Percentiles rank a stretch among this genome's conserved stretches.
Evolutionary conservation across 2,113 vertebrate genomes (phyloP).

Genomic region (Neogale vison): DNA sequence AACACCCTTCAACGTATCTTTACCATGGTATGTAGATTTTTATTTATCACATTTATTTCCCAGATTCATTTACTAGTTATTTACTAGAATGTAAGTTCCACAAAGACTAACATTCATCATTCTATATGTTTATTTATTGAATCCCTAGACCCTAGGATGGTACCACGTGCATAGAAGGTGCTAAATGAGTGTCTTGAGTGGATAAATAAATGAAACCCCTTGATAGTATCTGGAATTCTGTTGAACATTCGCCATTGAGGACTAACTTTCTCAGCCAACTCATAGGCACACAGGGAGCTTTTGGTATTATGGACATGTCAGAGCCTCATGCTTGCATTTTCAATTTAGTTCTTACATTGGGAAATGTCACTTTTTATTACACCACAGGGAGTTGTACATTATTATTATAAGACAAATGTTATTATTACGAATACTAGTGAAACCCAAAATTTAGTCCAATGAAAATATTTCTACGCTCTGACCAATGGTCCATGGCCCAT

Average conservation of each 20-base stretch:
- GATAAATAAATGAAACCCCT: neutral
- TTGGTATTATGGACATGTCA: neutral
- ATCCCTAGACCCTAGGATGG: neutral
- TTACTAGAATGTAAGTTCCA: neutral
- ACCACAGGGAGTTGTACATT: neutral
- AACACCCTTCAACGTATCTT: neutral
- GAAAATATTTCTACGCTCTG: slow-evolving; percentile 44
- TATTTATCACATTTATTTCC: neutral
- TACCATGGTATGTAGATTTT: neutral
- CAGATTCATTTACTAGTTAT: neutral
- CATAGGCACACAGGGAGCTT: neutral
- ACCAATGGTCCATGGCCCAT: neutral
- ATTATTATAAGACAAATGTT: slow-evolving; percentile 34
- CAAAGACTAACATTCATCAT: neutral
- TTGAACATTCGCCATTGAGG: neutral
- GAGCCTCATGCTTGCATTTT: slow-evolving; percentile 60
- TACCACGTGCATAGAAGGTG: neutral
- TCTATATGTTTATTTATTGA: neutral
- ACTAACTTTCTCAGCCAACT: slow-evolving; percentile 12
- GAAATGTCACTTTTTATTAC: slow-evolving; percentile 22
- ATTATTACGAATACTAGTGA: slow-evolving; percentile 6
- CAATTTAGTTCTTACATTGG: neutral
- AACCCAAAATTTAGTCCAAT: slow-evolving; percentile 36
- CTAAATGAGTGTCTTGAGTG: slow-evolving; percentile 4
- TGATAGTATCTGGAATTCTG: neutral